Evolutionary conservation across 1,140 invertebrate genomes (phyloP), one percentile per base, ranked within the genome.

Genomic region (Drosophila prosaltans): DNA sequence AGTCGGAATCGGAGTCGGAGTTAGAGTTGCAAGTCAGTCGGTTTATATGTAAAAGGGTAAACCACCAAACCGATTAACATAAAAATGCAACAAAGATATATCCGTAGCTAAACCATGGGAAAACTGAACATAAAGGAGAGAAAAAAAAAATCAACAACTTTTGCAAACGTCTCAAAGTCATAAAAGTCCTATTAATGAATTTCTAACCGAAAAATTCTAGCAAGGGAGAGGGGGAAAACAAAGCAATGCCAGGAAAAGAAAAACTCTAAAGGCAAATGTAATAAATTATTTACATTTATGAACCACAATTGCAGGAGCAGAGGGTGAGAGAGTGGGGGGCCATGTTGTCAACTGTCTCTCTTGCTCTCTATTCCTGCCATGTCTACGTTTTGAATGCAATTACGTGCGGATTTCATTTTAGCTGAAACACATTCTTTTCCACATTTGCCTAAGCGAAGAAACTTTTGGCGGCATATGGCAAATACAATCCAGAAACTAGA

Each of bases 201-300:
- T 80, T 90, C 85, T 90, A 90, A 90, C 78, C 81, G 69, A 78
- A 84, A 81, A 81, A 75, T 73, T 26, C 45, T 10, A 26, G 21
- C 21, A 51, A 51, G 45, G 9, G 45, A 9, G 45, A 16, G 16
- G 21, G 7, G 7, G 2, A 10, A 51, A 51, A 51, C 45, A 51
- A 36, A 36, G 32, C 32, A 36, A 30, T 30, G 41, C 55, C 63
- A 60, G 48, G 74, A 65, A 72, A 74, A 77, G 21, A 26, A 51
- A 48, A n/a, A 51, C 45, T 51, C 45, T 51, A 21, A 78, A 89
- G 74, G 67, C 70, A 91, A 91, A 85, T 83, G 80, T 60, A 82
- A 91, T 91, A 91, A 91, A 91, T 91, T 80, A 80, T 91, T 86
- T 91, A 90, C 80, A 72, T 84, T 91, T 91, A 86, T 91, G 89